phyloP scores from a whole-genome alignment of 1,140 invertebrate genomes.

The Drosophila sechellia region DNA sequence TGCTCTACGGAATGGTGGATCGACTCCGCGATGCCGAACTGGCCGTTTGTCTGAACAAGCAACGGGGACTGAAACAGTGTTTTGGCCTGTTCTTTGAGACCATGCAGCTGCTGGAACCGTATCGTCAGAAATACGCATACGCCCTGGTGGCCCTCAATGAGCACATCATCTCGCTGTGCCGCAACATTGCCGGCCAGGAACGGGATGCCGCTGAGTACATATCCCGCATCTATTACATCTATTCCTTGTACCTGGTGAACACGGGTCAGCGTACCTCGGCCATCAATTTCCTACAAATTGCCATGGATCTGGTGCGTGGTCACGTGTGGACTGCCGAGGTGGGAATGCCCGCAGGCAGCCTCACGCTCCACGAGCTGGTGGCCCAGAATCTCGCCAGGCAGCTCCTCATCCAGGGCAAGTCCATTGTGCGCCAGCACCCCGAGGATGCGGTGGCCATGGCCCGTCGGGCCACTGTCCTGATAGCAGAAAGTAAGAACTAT shows the following conservation, averaged over 20 bases:
- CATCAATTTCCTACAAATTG: slow-evolving; percentile 54
- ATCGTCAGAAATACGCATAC: slow-evolving; percentile 61
- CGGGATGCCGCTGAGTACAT: slow-evolving; percentile 60
- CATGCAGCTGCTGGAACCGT: slow-evolving; percentile 57
- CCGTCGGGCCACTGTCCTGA: slow-evolving; percentile 49
- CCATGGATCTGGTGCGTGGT: slow-evolving; percentile 57
- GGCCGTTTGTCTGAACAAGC: slow-evolving; percentile 26
- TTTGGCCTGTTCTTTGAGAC: slow-evolving; percentile 61
- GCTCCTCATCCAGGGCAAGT: slow-evolving; percentile 53
- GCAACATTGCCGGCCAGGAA: slow-evolving; percentile 52
- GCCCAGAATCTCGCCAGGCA: slow-evolving; percentile 63
- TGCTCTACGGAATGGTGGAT: slow-evolving; percentile 56
- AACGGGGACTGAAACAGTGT: slow-evolving; percentile 39
- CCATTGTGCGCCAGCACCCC: slow-evolving; percentile 54
- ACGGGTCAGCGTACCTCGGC: slow-evolving; percentile 28
- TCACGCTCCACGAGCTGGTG: slow-evolving; percentile 64
- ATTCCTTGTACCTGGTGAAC: slow-evolving; percentile 41
- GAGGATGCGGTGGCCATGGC: slow-evolving; percentile 62
- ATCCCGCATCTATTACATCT: slow-evolving; percentile 66
- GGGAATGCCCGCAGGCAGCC: slow-evolving; percentile 39
- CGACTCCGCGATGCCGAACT: slow-evolving; percentile 61
- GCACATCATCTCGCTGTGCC: slow-evolving; percentile 63
- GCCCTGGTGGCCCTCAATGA: slow-evolving; percentile 55
- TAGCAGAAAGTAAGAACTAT: slow-evolving; percentile 63
- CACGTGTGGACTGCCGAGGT: slow-evolving; percentile 60